Evolutionary conservation across 2,113 vertebrate species (phyloP).

Genomic region (Merops nubicus): DNA sequence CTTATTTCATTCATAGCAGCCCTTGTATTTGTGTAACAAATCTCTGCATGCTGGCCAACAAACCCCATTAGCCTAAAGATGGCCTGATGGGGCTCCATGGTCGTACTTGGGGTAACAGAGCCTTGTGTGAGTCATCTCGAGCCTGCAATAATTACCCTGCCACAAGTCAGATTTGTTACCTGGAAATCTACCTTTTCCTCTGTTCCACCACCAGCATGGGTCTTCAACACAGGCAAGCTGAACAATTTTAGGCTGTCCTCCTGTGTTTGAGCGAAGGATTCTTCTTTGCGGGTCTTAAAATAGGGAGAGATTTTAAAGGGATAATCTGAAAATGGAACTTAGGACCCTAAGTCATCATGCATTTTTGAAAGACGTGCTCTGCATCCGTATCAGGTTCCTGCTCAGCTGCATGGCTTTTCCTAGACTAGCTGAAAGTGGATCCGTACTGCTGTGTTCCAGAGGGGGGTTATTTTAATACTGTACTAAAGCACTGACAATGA

Average conservation of each 20-base stretch:
- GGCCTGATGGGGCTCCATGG: neutral
- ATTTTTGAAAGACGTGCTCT: conserved; percentile 15
- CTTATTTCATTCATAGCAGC: neutral
- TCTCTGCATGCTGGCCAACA: neutral
- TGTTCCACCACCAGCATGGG: neutral
- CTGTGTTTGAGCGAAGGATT: neutral
- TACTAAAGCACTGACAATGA: neutral
- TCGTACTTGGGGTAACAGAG: neutral
- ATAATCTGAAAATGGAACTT: conserved; percentile 15
- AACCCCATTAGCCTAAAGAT: neutral
- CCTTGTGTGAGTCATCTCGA: neutral
- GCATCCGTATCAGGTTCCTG: neutral
- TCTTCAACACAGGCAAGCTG: neutral
- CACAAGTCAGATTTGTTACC: neutral
- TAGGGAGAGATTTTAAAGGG: neutral
- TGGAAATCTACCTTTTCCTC: neutral
- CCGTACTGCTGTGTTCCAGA: neutral
- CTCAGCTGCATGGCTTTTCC: conserved; percentile 45
- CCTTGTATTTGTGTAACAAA: neutral
- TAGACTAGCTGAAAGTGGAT: conserved; percentile 30
- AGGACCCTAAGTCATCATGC: neutral
- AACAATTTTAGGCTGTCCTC: neutral
- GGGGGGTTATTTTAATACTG: conserved; percentile 17
- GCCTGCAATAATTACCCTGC: neutral
- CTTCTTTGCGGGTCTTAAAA: conserved; percentile 13